phyloP scores from a whole-genome alignment of 2,797 vertebrate genomes.

The Lepilemur septentrionalis region DNA sequence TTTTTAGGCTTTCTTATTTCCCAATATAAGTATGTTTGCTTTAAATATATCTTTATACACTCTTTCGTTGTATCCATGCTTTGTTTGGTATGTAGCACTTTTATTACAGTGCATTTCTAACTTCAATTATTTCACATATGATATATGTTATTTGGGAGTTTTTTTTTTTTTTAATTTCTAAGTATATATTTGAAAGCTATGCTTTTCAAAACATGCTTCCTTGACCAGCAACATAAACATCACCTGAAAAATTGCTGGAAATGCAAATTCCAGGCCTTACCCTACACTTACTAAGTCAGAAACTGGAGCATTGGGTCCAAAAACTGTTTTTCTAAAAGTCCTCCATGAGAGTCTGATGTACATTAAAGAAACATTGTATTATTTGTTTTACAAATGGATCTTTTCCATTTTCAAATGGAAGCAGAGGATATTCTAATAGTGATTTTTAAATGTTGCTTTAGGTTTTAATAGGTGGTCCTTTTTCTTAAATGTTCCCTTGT shows the following conservation, averaged over 20 bases:
- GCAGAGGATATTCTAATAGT: not conserved
- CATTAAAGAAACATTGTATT: not conserved
- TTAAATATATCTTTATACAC: not conserved
- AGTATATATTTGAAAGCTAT: not conserved
- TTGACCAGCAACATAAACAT: too few species aligned
- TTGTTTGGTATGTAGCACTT: not conserved
- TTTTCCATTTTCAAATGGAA: not conserved
- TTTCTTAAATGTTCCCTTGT: not conserved
- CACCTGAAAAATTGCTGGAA: not conserved
- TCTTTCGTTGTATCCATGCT: accelerated
- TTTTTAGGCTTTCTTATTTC: not conserved
- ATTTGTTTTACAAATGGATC: not conserved
- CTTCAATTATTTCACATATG: not conserved
- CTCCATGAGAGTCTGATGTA: not conserved
- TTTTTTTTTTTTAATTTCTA: not conserved
- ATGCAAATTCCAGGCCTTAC: not conserved
- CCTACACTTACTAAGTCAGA: not conserved
- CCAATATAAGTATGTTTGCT: not conserved
- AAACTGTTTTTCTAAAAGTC: not conserved
- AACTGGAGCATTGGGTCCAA: not conserved
- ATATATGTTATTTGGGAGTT: not conserved
- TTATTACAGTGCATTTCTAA: not conserved
- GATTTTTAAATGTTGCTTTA: not conserved
- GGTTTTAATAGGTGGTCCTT: not conserved
- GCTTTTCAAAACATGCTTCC: not conserved